Conservation (phyloP, 2,797 vertebrate genomes). For the Melopsittacus undulatus region DNA sequence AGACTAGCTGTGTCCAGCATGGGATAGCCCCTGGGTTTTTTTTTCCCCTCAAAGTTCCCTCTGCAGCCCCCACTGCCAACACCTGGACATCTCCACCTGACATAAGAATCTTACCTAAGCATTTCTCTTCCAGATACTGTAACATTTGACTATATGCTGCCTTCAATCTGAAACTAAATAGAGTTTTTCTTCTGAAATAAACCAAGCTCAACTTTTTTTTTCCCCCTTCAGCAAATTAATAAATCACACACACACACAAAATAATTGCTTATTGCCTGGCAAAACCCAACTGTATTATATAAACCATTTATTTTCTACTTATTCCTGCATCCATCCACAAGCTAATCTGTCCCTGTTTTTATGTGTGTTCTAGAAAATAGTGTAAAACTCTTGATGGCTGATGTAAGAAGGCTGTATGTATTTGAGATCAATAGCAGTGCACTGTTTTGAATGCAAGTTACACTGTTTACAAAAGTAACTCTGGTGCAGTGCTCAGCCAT, state of each 20-base stretch:
- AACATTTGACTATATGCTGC: not conserved
- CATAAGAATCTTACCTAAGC: not conserved
- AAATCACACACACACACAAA: not conserved
- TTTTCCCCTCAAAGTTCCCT: too few species aligned
- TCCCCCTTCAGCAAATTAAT: not conserved
- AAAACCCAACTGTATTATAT: not conserved
- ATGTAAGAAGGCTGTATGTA: not conserved
- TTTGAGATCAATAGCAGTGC: not conserved
- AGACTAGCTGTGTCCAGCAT: too few species aligned
- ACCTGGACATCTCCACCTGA: too few species aligned
- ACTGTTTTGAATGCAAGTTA: not conserved
- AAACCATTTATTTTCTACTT: not conserved
- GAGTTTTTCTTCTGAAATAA: not conserved
- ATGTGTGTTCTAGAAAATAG: not conserved
- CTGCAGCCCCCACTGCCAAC: not conserved
- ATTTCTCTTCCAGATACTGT: not conserved
- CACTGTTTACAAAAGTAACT: not conserved
- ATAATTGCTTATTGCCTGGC: not conserved
- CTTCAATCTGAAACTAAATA: not conserved
- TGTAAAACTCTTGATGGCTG: not conserved
- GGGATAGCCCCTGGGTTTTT: fast-evolving
- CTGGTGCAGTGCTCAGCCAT: not conserved
- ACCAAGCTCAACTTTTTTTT: not conserved
- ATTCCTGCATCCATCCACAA: not conserved
- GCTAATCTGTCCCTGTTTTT: not conserved